A percentile compares a stretch with the other conserved stretches of the same genome.
Conservation (phyloP, 2,113 vertebrate species). For the Psammodynastes pulverulentus region DNA sequence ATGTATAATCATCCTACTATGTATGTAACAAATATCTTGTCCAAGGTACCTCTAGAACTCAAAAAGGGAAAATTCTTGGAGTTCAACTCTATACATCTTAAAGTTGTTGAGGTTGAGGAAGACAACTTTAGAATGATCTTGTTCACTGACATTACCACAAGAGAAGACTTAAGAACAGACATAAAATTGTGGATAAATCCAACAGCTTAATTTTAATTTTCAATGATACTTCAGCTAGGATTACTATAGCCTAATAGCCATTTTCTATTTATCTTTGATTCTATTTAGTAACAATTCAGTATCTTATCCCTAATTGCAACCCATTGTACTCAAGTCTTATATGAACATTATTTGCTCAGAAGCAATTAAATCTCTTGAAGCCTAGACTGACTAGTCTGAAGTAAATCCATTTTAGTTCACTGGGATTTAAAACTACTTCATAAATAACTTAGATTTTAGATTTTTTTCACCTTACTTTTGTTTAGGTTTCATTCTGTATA, state of each 20-base stretch:
- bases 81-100: neutral
- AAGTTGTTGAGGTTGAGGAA: neutral
- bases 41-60: no score
- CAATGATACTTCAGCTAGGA: neutral
- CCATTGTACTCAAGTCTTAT: neutral
- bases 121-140: neutral
- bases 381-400: neutral
- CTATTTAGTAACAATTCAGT: neutral
- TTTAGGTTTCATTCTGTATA: constrained; percentile 33
- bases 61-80: neutral
- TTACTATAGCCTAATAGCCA: no score
- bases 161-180: neutral
- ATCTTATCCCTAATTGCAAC: neutral
- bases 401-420: neutral
- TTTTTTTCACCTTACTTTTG: neutral
- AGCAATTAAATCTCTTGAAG: neutral
- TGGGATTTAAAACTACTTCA: neutral
- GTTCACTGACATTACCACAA: neutral
- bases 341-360: neutral
- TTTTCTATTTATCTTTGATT: neutral
- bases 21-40: neutral
- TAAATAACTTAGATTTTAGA: neutral
- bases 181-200: neutral
- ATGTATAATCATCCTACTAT: neutral
- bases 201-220: neutral